Evolutionary conservation across 2,113 vertebrate species (phyloP).

Genomic region (Monarcha castaneiventris): DNA sequence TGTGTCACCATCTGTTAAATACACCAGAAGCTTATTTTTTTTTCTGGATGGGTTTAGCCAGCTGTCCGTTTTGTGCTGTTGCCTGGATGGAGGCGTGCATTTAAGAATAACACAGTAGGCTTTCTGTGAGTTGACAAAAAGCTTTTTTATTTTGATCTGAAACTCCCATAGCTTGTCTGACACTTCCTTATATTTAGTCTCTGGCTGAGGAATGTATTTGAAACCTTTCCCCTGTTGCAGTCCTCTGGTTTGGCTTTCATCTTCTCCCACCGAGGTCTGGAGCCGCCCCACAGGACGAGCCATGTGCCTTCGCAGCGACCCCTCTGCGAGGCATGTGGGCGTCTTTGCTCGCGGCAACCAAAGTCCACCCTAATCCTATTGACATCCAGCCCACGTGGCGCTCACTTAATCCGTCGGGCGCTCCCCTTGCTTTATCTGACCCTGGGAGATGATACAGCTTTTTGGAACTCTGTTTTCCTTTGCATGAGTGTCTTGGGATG

Average conservation of each 20-base stretch:
- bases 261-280: not conserved
- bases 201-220: conserved; percentile 5
- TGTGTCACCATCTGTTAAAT: conserved; percentile 56
- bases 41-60: conserved; percentile 46
- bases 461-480: not conserved
- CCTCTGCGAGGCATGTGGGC: not conserved
- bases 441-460: not conserved
- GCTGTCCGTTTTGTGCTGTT: conserved; percentile 52
- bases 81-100: conserved; percentile 24
- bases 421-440: not conserved
- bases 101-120: conserved; percentile 32
- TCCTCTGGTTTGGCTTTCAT: not conserved
- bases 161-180: conserved; percentile 26
- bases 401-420: conserved; percentile 15
- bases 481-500: not conserved
- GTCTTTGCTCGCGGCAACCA: not conserved
- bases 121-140: conserved; percentile 55
- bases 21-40: conserved; percentile 30
- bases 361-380: conserved; percentile 32
- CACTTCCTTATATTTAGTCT: conserved; percentile 49
- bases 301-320: not conserved
- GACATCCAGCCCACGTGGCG: conserved; percentile 39
- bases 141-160: conserved; percentile 27
- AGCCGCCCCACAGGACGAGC: not conserved
- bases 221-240: not conserved